Evolutionary conservation across 2,113 vertebrate species (phyloP), one percentile per base, ranked within the genome.

Genomic region (Myotis davidii): DNA sequence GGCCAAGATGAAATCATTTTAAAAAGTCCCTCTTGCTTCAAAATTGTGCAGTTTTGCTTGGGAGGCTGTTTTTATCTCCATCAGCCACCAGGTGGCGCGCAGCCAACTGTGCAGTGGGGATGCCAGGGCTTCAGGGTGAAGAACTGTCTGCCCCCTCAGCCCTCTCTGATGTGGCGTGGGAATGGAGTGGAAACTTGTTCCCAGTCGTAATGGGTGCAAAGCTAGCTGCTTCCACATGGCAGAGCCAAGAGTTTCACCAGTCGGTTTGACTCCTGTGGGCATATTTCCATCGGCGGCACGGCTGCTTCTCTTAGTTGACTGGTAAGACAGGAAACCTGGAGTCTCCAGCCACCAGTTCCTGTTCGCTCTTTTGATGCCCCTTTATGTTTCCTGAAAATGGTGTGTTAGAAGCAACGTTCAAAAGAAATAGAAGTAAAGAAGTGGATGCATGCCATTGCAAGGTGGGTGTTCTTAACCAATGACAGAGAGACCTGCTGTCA

Each of bases 11-110:
- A 42, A 96, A 81, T 70, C 67, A 12, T 56, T 81, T n/a, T 2
- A 1, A 17, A 88, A 88, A 56, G 9, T 45, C 37, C 34, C 3
- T 21, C 69, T 39, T 11, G n/a, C 52, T 56, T 42, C 13, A 0
- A 67, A 74, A 50, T 32, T 1, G 54, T 42, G 79, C 69, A 4
- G 6, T 11, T 23, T 27, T 9, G 54, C n/a, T 34, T 2, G 0
- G 45, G 39, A 54, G 37, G 48, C 37, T 42, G 95, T n/a, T 73
- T 73, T 67, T 92, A 48, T 85, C 42, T 2, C 14, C 8, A 0
- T 16, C 4, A 4, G 64, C 94, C 97, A 95, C 87, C 67, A 97
- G 96, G 29, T 82, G 95, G 96, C 88, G 90, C 23, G 16, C 65
- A 4, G 72, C 45, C 74, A 76, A 65, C 56, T 0, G 0, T 21